Base-by-base conservation (phyloP, 2,797 vertebrate species). In the Holocentrus rufus region DNA sequence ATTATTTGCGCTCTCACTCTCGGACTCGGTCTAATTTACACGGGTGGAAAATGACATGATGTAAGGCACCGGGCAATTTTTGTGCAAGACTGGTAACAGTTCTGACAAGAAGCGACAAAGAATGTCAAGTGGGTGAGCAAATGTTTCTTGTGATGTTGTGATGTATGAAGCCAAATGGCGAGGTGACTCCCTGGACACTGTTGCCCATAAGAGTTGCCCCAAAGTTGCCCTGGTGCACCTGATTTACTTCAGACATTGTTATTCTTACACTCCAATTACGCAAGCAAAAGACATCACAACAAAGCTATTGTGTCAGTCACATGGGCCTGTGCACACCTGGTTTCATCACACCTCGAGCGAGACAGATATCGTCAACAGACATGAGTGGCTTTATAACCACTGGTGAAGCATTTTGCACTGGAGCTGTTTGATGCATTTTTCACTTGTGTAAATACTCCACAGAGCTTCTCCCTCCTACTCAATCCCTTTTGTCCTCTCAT, bases 401-500 rank as follows among this genome's bases (percentile, higher is more conserved):
- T 6, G n/a, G 57, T 36, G 56, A 61, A 74, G 70, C 74, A 80
- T 84, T 69, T 57, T 68, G 80, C 76, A 74, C 69, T 36, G 30
- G 59, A 77, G 6, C 52, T 17, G 72, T 71, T 77, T 54, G 65
- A 74, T 72, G 65, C 31, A 71, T 79, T 72, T 30, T 86, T 83
- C 69, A 82, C 68, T 71, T 34, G 67, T 25, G 81, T 82, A 66
- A 87, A 85, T 67, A 69, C 34, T 81, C 58, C 34, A 77, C 65
- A 71, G 69, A 68, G 64, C 70, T 76, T 81, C 72, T 69, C 75
- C 53, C 80, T 85, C 83, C 80, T 75, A 82, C 87, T 85, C 80
- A 1, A 36, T 83, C 79, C 31, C 70, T 69, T 52, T 59, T 1
- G 44, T 54, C 72, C 72, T 59, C 69, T 53, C 57, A 0, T 31